Evolutionary conservation across 2,888 invertebrate species (phyloP), one percentile per base, ranked within the genome.

Genomic region (Aethes cnicana): DNA sequence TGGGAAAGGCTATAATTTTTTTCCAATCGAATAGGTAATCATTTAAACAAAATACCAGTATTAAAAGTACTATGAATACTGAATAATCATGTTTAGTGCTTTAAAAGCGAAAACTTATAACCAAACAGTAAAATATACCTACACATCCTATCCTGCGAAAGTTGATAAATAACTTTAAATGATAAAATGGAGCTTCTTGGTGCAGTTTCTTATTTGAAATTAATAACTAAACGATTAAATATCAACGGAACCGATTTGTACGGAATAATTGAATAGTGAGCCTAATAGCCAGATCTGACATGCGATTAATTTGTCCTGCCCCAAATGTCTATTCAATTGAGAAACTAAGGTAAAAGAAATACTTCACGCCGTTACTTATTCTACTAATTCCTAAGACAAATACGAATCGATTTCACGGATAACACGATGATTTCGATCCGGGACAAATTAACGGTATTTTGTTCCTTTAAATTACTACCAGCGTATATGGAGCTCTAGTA

Each of bases 401-500:
- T 46, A 56, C 53, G 8, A 73, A 74, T 75, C 66, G 63, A 74
- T 76, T 76, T 71, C 60, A 73, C 63, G 66, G 74, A 66, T 53
- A 55, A 46, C 65, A 62, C 59, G 57, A 55, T 55, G 62, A 68
- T 69, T 72, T 69, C 65, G 65, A 65, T 67, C 60, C 72, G 64
- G 63, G 69, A 66, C 66, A 70, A 72, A 71, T 73, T 69, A 72
- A 72, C 66, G 62, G 58, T 58, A 64, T 68, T 69, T 72, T 72
- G 70, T 72, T 73, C 66, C 64, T 69, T 50, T 54, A 49, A 54
- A 37, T 55, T 23, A 14, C 21, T 18, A 28, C 75, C 68, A 67
- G 2, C 56, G 16, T 63, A 56, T 21, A 2, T 20, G 53, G 69
- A 66, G 11, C 72, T 58, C 35, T 41, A 44, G 33, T n/a, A 14